phyloP scores from a whole-genome alignment of 2,113 vertebrate species.

The Boulengeromyrus knoepffleri region DNA sequence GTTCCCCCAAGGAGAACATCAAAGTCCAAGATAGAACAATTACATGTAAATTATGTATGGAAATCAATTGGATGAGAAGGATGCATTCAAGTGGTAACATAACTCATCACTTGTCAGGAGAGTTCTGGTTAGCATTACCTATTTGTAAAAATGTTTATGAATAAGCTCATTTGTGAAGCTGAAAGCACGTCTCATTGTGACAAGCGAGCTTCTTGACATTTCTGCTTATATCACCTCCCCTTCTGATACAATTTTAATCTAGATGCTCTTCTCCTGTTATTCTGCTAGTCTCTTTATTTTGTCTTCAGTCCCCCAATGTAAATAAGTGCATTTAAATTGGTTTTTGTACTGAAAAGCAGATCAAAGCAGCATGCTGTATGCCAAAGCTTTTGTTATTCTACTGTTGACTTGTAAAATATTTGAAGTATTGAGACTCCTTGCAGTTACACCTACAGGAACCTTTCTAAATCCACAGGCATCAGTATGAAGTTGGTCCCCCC shows the following conservation, averaged over 20 bases:
- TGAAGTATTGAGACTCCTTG: not conserved
- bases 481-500: not conserved
- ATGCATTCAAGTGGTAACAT: conserved; percentile 18
- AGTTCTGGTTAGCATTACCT: conserved; percentile 20
- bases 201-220: conserved; percentile 31
- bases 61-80: conserved; percentile 9
- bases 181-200: conserved; percentile 8
- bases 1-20: conserved; percentile 12
- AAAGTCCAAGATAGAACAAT: conserved; percentile 14
- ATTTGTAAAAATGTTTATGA: conserved; percentile 21
- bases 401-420: not conserved
- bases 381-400: not conserved
- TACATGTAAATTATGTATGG: conserved; percentile 23
- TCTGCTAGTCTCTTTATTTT: not conserved
- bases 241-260: conserved; percentile 8
- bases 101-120: conserved; percentile 29
- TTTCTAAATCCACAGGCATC: not conserved
- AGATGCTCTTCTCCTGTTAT: not conserved
- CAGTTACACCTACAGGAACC: not conserved
- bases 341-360: not conserved
- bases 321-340: not conserved
- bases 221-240: not conserved
- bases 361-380: not conserved
- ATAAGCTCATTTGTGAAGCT: not conserved
- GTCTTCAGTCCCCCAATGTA: not conserved